Evolutionary conservation across 2,113 vertebrate genomes (phyloP), one percentile per base, ranked within the genome.

Genomic region (Typhlomys cinereus): DNA sequence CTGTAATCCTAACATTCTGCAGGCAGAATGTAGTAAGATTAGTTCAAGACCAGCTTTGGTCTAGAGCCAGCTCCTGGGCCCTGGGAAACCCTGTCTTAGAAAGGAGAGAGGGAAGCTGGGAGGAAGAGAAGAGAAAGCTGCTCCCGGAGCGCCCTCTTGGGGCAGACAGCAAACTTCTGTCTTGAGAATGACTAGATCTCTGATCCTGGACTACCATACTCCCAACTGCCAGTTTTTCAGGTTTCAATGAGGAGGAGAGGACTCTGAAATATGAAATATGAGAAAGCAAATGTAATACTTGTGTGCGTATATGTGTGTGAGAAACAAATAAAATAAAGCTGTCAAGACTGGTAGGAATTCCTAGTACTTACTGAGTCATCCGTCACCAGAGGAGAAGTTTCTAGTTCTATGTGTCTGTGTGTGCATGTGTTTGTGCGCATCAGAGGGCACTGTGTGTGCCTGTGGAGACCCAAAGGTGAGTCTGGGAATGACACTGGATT

Each of bases 311-410:
- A 25, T 57, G 48, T 80, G 39, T 29, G 20, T 39, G 50, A 64
- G 23, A 64, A 25, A 31, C 27, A 36, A 67, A 48, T 82, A 34
- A 66, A 82, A 71, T 85, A 85, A 85, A 86, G 70, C 59, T 39
- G 11, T 52, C 13, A 23, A 7, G 46, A 20, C 11, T 71, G 29
- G 64, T 74, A 79, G 79, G 57, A 78, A n/a, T 25, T 25, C 44
- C 46, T 13, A 39, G 31, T 5, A 1, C 18, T 69, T 52, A 20
- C 41, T 74, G 46, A 81, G 44, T 48, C 57, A 13, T 12, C 0
- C 39, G 6, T 50, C 69, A 3, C 46, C 2, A 2, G 0, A 67
- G 31, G 18, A 4, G 31, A 41, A 39, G 62, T 64, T 61, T 15
- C 54, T n/a, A 7, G 5, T 10, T n/a, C 10, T 25, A 17, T n/a